These are phyloP conservation scores for Sebastes steindachneri DNA, from an alignment of 2,797 vertebrate species.

Conservation along the genomic window DNA sequence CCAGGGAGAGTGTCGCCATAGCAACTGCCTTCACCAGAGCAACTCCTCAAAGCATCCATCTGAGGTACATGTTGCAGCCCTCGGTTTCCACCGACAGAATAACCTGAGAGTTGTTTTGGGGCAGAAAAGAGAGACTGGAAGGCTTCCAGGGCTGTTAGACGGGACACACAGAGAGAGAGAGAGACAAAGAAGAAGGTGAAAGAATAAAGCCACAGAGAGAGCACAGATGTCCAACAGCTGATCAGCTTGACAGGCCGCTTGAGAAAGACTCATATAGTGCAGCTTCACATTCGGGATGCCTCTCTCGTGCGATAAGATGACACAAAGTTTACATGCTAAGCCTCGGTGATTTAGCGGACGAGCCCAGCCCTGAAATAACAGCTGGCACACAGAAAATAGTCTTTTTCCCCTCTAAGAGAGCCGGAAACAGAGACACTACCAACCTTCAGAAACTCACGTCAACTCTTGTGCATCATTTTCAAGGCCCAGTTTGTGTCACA, in stretches of 20 bases:
- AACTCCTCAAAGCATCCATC: slow-evolving; percentile 76
- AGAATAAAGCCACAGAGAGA: slow-evolving; percentile 8
- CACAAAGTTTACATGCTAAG: slow-evolving; percentile 64
- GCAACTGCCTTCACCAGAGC: slow-evolving; percentile 82
- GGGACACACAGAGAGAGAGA: not conserved
- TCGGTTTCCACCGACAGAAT: slow-evolving; percentile 41
- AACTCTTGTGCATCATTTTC: not conserved
- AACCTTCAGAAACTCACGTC: slow-evolving; percentile 13
- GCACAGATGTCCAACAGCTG: slow-evolving; percentile 60
- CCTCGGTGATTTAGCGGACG: slow-evolving; percentile 41
- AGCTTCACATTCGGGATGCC: slow-evolving; percentile 10
- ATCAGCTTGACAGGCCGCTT: slow-evolving; percentile 33
- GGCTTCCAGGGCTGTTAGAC: slow-evolving; percentile 1
- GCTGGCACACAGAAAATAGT: slow-evolving; percentile 45
- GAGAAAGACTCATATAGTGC: slow-evolving; percentile 4
- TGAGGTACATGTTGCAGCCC: slow-evolving; percentile 59
- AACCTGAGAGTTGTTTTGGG: slow-evolving; percentile 54
- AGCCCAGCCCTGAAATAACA: slow-evolving; percentile 33
- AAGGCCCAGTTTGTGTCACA: not conserved
- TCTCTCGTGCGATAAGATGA: slow-evolving; percentile 40
- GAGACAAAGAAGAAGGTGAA: slow-evolving; percentile 9
- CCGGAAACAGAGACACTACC: not conserved
- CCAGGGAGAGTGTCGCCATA: slow-evolving; percentile 81
- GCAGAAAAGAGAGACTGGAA: slow-evolving; percentile 12
- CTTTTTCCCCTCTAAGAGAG: not conserved